phyloP scores from a whole-genome alignment of 2,113 vertebrate species.

The Cinclus cinclus region DNA sequence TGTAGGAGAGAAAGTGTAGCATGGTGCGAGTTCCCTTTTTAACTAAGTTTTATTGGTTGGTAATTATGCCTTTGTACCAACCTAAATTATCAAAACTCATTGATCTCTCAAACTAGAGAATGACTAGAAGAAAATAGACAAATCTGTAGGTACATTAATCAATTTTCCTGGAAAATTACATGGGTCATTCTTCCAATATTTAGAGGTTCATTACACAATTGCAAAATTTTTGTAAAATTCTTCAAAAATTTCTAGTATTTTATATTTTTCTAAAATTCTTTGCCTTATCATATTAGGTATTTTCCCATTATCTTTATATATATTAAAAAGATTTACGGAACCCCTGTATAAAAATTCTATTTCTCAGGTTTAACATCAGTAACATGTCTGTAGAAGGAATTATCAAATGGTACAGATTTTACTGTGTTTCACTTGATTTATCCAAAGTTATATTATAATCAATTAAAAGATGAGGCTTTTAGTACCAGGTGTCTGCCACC shows the following conservation, averaged over 20 bases:
- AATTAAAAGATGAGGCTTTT: not conserved
- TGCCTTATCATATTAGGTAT: too few species aligned
- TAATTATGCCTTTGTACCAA: not conserved
- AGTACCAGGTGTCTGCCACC: too few species aligned
- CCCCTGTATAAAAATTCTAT: too few species aligned
- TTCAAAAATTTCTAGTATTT: too few species aligned
- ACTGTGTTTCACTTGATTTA: not conserved
- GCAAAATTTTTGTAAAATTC: not conserved
- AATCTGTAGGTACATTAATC: too few species aligned
- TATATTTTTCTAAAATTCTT: too few species aligned
- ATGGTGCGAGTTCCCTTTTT: not conserved
- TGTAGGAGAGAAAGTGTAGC: not conserved
- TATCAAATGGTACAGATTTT: not conserved
- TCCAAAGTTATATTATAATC: not conserved
- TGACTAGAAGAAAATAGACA: not conserved
- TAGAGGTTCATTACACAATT: not conserved
- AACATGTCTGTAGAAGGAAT: not conserved
- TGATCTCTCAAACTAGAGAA: not conserved
- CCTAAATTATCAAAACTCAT: not conserved
- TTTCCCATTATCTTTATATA: too few species aligned
- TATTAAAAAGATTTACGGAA: too few species aligned
- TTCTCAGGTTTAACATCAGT: too few species aligned
- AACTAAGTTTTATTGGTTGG: not conserved
- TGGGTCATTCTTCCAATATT: not conserved
- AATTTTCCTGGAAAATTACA: not conserved